Evolutionary conservation across 2,888 invertebrate genomes (phyloP), one percentile per base, ranked within the genome.

Genomic region (Dasypolia templi): DNA sequence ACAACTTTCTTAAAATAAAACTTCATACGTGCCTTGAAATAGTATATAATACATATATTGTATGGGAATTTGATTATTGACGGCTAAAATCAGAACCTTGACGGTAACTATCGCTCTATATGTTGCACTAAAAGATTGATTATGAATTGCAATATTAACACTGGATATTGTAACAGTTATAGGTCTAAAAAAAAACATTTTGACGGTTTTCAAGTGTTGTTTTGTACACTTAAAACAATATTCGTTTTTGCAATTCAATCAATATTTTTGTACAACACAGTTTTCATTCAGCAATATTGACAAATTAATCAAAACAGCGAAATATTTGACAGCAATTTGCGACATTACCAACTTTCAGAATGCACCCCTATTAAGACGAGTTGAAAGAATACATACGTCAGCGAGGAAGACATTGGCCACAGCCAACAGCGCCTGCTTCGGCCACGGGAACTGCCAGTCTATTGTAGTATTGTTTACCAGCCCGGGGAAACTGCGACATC

Each of bases 361-460:
- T 26, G 12, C 17, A 14, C 9, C n/a, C 3, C 19, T 62, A 26
- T 19, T 42, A 62, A 5, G 12, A 26, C 4, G 29, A 22, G 22
- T 44, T 62, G 7, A 17, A 63, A 46, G 22, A 22, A 49, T 68
- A 70, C 51, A 6, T 96, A 98, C 97, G 85, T 99, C 98, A 86
- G 98, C 97, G 0, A 99, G 96, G 89, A 97, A 98, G 1, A 98
- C 98, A 73, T 98, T 98, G 0, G 99, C 99, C 0, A 99, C 99
- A 0, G 99, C 98, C 71, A 97, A 96, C 64, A 99, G 92, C 0
- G 99, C 99, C 92, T 99, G 98, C 83, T 98, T 97, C 0, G 99
- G 99, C 99, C 99, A 99, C 0, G 99, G 98, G 93, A 98, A 99
- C 91, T 99, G 97, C 99, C 99, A 99, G 93, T 99, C 99, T 82